Evolutionary conservation across 2,113 vertebrate genomes (phyloP).

Genomic region (Eptesicus fuscus): DNA sequence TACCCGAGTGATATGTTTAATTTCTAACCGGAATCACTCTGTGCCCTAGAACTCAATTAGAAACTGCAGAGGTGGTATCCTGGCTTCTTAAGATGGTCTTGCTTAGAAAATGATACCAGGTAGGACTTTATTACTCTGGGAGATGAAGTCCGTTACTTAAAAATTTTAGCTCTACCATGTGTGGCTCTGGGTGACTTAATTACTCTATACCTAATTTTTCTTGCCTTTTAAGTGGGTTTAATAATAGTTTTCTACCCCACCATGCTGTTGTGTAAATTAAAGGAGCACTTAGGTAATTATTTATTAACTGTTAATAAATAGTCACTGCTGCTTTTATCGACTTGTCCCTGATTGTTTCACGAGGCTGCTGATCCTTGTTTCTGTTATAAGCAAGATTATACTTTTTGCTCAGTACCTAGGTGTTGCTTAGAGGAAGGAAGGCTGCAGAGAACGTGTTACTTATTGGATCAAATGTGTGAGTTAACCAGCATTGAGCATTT

Average conservation of each 20-base stretch:
- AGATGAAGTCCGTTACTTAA: background rate
- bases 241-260: background rate
- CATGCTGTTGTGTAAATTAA: background rate
- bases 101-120: background rate
- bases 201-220: background rate
- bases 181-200: background rate
- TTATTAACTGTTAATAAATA: background rate
- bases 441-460: background rate
- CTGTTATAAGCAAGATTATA: background rate
- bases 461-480: background rate
- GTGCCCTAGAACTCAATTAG: background rate
- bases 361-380: background rate
- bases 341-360: background rate
- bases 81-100: background rate
- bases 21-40: conserved; percentile 4
- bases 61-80: background rate
- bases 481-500: background rate
- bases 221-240: background rate
- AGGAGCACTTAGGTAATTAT: background rate
- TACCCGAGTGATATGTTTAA: background rate
- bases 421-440: background rate
- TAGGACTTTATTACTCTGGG: background rate
- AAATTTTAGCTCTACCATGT: background rate
- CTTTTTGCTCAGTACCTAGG: background rate
- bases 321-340: background rate